Percentiles rank a stretch among this genome's conserved stretches.
Conservation (phyloP, 2,797 vertebrate species). For the Rhinophrynus dorsalis region DNA sequence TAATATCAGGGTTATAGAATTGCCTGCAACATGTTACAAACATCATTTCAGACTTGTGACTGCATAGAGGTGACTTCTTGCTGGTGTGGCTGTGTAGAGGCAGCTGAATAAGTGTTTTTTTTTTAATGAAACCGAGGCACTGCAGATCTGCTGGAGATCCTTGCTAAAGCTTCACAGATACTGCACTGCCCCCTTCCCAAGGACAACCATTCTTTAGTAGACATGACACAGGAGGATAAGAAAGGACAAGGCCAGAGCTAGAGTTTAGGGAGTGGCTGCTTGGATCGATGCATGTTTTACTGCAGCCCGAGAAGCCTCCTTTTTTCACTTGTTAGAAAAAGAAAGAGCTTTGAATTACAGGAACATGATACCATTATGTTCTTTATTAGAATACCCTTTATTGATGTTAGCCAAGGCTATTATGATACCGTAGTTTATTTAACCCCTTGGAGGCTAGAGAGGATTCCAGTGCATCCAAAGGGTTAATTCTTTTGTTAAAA, state of each 20-base stretch:
- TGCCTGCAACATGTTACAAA: too few species aligned
- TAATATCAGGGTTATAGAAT: too few species aligned
- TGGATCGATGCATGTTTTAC: slow-evolving; percentile 6
- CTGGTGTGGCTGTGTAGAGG: neutral
- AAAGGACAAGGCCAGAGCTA: slow-evolving; percentile 1
- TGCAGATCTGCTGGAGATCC: neutral
- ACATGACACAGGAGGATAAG: slow-evolving; percentile 1
- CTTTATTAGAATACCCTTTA: neutral
- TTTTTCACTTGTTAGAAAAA: slow-evolving; percentile 19
- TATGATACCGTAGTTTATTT: slow-evolving; percentile 15
- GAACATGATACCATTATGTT: slow-evolving; percentile 12
- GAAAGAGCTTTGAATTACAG: slow-evolving; percentile 21
- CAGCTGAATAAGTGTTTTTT: slow-evolving; percentile 31
- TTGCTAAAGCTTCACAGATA: slow-evolving; percentile 10
- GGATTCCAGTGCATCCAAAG: neutral
- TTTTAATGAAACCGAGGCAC: slow-evolving; percentile 13
- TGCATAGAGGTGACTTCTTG: neutral
- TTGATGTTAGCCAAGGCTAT: slow-evolving; percentile 11
- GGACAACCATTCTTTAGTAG: slow-evolving; percentile 30
- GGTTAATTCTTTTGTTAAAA: too few species aligned
- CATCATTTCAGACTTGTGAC: too few species aligned
- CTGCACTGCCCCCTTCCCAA: slow-evolving; percentile 26
- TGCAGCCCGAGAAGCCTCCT: slow-evolving; percentile 1
- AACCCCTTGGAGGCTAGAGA: slow-evolving; percentile 3
- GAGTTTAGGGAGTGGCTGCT: slow-evolving; percentile 21